Evolutionary conservation across 2,888 invertebrate species (phyloP).

Genomic region (Apocheima hispidaria): DNA sequence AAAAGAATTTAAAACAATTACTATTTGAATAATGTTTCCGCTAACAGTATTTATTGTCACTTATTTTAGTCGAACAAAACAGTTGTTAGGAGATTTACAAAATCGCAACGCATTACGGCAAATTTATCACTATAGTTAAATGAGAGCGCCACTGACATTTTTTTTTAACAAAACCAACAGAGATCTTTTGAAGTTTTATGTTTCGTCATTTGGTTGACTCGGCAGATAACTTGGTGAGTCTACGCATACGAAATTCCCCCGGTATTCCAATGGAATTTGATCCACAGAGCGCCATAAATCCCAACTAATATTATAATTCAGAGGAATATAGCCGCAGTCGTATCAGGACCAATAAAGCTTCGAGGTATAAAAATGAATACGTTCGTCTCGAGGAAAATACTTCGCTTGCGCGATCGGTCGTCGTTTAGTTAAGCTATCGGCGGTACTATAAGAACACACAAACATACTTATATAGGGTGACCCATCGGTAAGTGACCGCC

Average conservation of each 20-base stretch:
- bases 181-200: neutral
- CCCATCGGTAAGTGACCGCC: no score
- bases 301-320: no score
- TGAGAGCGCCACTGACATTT: neutral
- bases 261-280: conserved; percentile 14
- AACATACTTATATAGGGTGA: no score
- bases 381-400: no score
- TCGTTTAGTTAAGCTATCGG: no score
- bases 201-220: neutral
- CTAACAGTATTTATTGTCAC: conserved; percentile 38
- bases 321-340: no score
- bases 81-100: conserved; percentile 29
- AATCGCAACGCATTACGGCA: neutral
- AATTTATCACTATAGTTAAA: neutral
- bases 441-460: no score
- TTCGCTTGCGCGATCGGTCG: no score
- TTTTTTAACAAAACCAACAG: neutral
- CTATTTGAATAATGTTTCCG: conserved; percentile 33
- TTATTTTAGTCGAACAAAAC: conserved; percentile 40
- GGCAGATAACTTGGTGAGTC: neutral
- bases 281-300: neutral
- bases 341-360: no score
- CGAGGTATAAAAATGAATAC: no score
- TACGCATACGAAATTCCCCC: conserved; percentile 27
- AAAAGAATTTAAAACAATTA: conserved; percentile 35